phyloP scores from a whole-genome alignment of 1,140 invertebrate species.

The Diploscapter pachys region DNA sequence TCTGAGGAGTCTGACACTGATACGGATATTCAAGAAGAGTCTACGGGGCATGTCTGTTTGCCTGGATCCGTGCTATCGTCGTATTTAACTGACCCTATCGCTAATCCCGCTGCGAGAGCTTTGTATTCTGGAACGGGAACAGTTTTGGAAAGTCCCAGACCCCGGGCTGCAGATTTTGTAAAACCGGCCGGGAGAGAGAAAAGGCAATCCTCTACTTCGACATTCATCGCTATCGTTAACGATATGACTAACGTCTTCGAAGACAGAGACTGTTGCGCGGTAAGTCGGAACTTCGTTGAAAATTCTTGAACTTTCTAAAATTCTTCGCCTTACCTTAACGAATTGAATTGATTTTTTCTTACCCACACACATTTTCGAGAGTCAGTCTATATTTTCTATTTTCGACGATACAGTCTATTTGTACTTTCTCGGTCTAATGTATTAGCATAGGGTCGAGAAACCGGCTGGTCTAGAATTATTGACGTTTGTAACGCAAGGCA shows the following conservation, averaged over 20 bases:
- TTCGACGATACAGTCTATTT: too few species aligned
- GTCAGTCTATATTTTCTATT: too few species aligned
- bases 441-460: too few species aligned
- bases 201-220: conserved; percentile 40
- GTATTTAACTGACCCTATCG: conserved; percentile 26
- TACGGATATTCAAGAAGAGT: background rate
- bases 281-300: conserved; percentile 7
- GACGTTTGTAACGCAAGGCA: too few species aligned
- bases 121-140: too few species aligned
- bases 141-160: conserved; percentile 21
- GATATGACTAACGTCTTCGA: conserved; percentile 12
- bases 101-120: conserved; percentile 25
- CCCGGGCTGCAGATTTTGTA: conserved; percentile 27
- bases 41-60: background rate
- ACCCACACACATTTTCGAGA: too few species aligned
- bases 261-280: conserved; percentile 27
- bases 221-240: conserved; percentile 38
- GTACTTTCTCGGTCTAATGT: too few species aligned
- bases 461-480: too few species aligned
- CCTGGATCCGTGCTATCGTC: conserved; percentile 21
- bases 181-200: conserved; percentile 14
- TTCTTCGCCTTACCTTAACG: too few species aligned
- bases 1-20: conserved; percentile 20
- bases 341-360: too few species aligned
- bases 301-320: background rate